phyloP scores from a whole-genome alignment of 2,113 vertebrate genomes.

The Ctenodactylus gundi region DNA sequence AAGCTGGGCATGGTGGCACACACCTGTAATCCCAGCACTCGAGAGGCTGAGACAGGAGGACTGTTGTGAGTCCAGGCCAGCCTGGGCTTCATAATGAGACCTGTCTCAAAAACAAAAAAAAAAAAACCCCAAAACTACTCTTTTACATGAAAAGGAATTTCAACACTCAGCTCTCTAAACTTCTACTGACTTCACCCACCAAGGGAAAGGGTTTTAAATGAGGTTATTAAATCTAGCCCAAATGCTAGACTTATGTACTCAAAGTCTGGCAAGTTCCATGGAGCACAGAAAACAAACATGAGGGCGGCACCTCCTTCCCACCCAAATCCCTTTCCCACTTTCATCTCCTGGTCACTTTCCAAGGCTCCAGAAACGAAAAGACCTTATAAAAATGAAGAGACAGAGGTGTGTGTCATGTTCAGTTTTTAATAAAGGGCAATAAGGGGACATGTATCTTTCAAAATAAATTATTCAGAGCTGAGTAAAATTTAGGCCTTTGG shows the following conservation, averaged over 20 bases:
- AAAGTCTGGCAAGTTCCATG: background rate
- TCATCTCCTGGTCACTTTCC: background rate
- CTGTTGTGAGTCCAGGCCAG: too few relatives aligned
- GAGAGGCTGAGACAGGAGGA: too few relatives aligned
- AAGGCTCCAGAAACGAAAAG: background rate
- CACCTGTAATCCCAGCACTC: too few relatives aligned
- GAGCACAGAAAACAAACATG: background rate
- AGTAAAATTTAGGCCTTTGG: conserved; percentile 4
- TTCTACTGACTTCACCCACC: background rate
- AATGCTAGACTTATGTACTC: background rate
- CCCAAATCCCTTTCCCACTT: background rate
- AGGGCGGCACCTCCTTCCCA: background rate
- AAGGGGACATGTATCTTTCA: background rate
- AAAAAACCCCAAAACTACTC: background rate
- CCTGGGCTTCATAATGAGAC: too few relatives aligned
- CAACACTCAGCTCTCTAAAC: background rate
- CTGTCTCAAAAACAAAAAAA: too few relatives aligned
- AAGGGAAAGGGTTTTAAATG: background rate
- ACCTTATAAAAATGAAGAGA: background rate
- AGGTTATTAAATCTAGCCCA: background rate
- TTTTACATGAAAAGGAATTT: background rate
- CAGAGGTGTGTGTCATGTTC: background rate
- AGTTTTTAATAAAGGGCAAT: background rate
- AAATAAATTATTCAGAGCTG: background rate
- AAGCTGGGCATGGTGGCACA: too few relatives aligned